Base-by-base conservation (phyloP, 2,888 invertebrate genomes). In the Nasonovia ribisnigri region DNA sequence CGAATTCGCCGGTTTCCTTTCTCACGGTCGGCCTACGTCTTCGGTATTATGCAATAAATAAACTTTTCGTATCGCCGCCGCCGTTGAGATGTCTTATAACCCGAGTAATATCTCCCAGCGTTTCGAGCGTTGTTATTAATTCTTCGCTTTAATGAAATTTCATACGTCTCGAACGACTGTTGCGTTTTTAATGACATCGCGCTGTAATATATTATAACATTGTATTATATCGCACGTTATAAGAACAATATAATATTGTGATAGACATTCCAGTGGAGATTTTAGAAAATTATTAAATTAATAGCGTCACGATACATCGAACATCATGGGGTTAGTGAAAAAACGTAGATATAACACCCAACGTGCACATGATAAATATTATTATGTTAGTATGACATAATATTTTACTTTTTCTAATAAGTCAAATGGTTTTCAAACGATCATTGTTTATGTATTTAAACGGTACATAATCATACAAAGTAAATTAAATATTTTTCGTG, bases 81-180 rank as follows among this genome's bases (percentile, higher is more conserved):
- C 46, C 67, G n/a, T 67, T n/a, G n/a, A 67, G n/a, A 67, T 67
- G 67, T 67, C n/a, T 67, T 11, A 67, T 67, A 67, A 67, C 0
- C 13, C 51, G 67, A n/a, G 13, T n/a, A 67, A 67, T 16, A 67
- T 67, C n/a, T 67, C n/a, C n/a, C 16, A 67, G 67, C 13, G n/a
- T 67, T 67, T 67, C n/a, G 1, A 13, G 16, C 3, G 67, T n/a
- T n/a, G 5, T 67, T 67, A 67, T 67, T 67, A 67, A 67, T 67
- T n/a, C 29, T 67, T n/a, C n/a, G 60, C n/a, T 67, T 67, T 67
- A 67, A 67, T 67, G 67, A 67, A 67, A 67, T 67, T 67, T n/a
- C 67, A 67, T 67, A 67, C 67, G 67, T 67, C 67, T 67, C 3
- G n/a, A 67, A 67, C 67, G 67, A 67, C 67, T 67, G 67, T 67